phyloP scores from a whole-genome alignment of 2,113 vertebrate species.

The Oreochromis niloticus region DNA sequence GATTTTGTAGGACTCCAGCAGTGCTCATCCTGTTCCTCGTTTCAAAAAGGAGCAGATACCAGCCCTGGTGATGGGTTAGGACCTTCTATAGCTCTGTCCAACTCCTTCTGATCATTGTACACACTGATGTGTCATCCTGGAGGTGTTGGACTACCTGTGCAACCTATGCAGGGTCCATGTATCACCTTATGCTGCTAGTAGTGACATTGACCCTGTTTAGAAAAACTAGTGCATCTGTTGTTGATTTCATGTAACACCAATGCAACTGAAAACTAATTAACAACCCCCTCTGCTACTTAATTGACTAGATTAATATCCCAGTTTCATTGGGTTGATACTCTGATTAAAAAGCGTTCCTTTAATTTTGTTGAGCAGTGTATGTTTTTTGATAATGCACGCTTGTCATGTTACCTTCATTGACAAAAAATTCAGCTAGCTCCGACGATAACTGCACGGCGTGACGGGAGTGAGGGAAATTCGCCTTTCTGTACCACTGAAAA shows the following conservation, averaged over 20 bases:
- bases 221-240: background rate
- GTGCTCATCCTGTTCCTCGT: background rate
- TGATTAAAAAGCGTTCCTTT: background rate
- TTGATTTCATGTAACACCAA: background rate
- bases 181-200: background rate
- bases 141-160: background rate
- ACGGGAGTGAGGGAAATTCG: slow-evolving; percentile 67
- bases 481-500: slow-evolving; percentile 69
- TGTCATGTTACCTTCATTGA: slow-evolving; percentile 70
- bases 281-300: background rate
- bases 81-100: background rate
- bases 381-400: background rate
- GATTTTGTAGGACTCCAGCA: background rate
- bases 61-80: background rate
- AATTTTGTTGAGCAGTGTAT: background rate
- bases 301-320: background rate
- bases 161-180: background rate
- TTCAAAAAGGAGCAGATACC: background rate
- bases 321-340: background rate
- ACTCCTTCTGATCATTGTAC: background rate
- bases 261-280: background rate
- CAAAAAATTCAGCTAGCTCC: slow-evolving; percentile 70
- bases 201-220: background rate
- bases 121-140: background rate
- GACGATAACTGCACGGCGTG: slow-evolving; percentile 69